These are phyloP conservation scores for Anthopleura xanthogrammica DNA, from an alignment of 92 coral and sea anemone genomes.

Conservation along the genomic window DNA sequence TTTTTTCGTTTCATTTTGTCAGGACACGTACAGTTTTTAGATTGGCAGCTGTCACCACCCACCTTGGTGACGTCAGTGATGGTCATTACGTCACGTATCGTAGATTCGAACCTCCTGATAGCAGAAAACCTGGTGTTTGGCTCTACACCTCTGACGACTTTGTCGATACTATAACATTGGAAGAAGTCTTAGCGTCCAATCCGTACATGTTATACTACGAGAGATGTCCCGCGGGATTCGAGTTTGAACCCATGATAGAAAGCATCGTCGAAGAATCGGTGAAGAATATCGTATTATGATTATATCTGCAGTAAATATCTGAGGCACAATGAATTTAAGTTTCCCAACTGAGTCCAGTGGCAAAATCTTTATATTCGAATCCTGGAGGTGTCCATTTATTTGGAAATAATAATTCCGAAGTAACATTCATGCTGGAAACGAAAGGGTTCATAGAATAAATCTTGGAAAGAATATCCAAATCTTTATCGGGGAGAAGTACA, in stretches of 20 bases:
- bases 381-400: too few species aligned
- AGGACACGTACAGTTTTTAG: conserved; percentile 61
- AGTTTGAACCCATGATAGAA: conserved; percentile 31
- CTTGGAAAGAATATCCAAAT: too few species aligned
- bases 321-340: neutral
- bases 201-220: conserved; percentile 96
- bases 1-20: neutral
- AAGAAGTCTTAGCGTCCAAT: conserved; percentile 72
- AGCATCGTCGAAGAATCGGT: conserved; percentile 22
- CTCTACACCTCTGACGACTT: conserved; percentile 81
- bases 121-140: conserved; percentile 53
- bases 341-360: too few species aligned
- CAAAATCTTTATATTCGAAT: too few species aligned
- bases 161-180: conserved; percentile 59
- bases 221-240: conserved; percentile 50
- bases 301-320: neutral
- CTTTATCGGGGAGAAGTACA: too few species aligned
- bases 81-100: conserved; percentile 98
- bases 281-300: conserved; percentile 7
- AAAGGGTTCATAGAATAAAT: too few species aligned
- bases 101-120: conserved; percentile 52
- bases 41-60: conserved; percentile 90
- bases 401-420: too few species aligned
- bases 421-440: too few species aligned
- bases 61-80: conserved; percentile 83